These are phyloP conservation scores for Elegia similella DNA, from an alignment of 2,888 invertebrate species.

Conservation along the genomic window DNA sequence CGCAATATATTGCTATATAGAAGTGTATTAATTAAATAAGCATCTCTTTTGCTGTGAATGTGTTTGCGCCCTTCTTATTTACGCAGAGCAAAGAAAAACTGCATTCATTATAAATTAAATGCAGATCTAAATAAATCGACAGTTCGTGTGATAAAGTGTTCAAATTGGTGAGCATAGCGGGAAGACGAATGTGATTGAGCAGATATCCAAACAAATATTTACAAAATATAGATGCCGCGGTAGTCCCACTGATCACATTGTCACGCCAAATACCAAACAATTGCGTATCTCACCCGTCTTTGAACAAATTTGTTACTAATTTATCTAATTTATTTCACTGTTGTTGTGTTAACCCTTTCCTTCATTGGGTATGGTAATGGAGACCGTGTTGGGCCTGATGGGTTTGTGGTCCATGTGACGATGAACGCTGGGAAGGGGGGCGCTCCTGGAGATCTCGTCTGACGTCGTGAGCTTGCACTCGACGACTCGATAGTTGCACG, in stretches of 20 bases:
- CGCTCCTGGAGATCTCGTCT: constrained; percentile 59
- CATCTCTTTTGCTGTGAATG: background rate
- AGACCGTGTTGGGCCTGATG: constrained; percentile 74
- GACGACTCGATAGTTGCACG: constrained; percentile 72
- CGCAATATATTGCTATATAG: constrained; percentile 48
- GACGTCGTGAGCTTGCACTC: constrained; percentile 75
- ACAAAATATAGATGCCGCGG: constrained; percentile 3
- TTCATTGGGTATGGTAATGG: constrained; percentile 82
- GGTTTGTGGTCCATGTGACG: constrained; percentile 45
- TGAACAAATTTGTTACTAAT: constrained; percentile 40
- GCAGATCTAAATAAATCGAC: background rate
- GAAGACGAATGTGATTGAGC: constrained; percentile 69
- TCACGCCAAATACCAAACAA: constrained; percentile 33
- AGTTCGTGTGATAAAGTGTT: constrained; percentile 23
- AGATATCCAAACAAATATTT: constrained; percentile 29
- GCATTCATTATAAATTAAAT: background rate
- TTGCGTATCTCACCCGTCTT: constrained; percentile 31
- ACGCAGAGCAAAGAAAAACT: constrained; percentile 4
- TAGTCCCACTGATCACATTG: constrained; percentile 26
- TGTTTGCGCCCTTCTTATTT: background rate
- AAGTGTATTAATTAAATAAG: constrained; percentile 17
- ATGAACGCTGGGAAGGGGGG: constrained; percentile 41
- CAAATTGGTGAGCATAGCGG: constrained; percentile 50
- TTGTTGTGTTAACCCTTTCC: constrained; percentile 70
- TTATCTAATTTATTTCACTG: constrained; percentile 39